Percentiles rank a stretch among this genome's conserved stretches.
These are phyloP conservation scores for Oscheius onirici DNA, from an alignment of 2,888 invertebrate genomes.

Conservation along the genomic window DNA sequence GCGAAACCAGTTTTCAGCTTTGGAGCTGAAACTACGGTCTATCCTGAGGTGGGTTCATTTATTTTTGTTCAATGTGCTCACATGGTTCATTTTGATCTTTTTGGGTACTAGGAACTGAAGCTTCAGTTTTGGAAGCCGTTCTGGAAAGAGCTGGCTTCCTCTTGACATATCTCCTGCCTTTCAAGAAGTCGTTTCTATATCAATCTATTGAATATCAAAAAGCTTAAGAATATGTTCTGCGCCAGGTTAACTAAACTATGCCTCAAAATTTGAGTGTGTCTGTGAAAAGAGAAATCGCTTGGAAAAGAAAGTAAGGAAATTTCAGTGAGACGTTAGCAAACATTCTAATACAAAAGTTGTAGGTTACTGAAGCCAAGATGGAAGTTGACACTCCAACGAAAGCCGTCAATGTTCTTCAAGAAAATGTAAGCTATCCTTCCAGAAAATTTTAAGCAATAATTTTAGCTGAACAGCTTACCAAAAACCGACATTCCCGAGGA, in stretches of 20 bases:
- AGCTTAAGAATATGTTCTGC: no score
- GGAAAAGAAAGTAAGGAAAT: no score
- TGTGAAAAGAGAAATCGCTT: no score
- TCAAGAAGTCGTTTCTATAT: slow-evolving; percentile 19
- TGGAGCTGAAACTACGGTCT: neutral
- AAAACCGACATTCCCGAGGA: neutral
- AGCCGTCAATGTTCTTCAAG: slow-evolving; percentile 2
- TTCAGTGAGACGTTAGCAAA: no score
- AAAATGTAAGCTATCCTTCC: neutral
- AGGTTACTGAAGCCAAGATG: neutral
- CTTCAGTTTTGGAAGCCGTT: neutral
- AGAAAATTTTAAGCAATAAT: neutral
- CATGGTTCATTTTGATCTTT: no score
- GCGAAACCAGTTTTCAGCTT: slow-evolving; percentile 11
- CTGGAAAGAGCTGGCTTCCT: slow-evolving; percentile 1
- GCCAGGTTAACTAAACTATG: no score
- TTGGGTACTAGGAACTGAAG: neutral
- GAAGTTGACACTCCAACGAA: neutral
- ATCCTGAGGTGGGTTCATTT: neutral
- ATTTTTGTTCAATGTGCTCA: no score
- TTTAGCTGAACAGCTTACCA: slow-evolving; percentile 6
- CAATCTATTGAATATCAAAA: no score
- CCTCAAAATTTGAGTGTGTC: no score
- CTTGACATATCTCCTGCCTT: slow-evolving; percentile 16
- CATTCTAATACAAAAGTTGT: no score